These are phyloP conservation scores for Tokudaia muenninki DNA, from an alignment of 2,797 vertebrate genomes.

Conservation along the genomic window DNA sequence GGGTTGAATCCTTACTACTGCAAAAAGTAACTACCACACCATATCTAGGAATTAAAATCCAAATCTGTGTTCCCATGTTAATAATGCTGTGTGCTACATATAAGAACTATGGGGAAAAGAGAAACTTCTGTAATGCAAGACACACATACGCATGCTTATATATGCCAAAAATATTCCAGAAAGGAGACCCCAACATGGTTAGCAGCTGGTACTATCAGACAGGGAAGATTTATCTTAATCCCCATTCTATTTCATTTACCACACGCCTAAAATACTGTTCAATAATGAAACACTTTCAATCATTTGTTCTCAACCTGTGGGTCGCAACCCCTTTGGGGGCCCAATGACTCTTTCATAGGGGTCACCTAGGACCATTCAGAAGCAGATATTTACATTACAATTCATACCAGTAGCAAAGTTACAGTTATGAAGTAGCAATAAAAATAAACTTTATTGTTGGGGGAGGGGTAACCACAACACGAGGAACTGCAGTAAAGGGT, in stretches of 20 bases:
- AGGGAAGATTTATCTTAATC: not conserved
- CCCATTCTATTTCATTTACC: slow-evolving; percentile 31
- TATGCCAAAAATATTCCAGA: slow-evolving; percentile 43
- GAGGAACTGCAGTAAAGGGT: not conserved
- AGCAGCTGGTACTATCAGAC: not conserved
- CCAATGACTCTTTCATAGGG: not conserved
- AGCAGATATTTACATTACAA: not conserved
- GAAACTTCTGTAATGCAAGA: not conserved
- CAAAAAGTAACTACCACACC: not conserved
- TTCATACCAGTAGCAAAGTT: not conserved
- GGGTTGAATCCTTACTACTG: not conserved
- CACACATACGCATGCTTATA: not conserved
- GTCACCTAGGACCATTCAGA: not conserved
- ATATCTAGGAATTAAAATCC: not conserved
- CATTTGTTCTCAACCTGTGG: not conserved
- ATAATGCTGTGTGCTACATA: not conserved
- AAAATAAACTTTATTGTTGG: not conserved
- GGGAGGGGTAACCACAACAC: not conserved
- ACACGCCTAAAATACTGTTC: not conserved
- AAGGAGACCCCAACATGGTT: not conserved
- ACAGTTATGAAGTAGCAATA: not conserved
- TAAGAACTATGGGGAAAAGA: not conserved
- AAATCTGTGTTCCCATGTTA: slow-evolving; percentile 18
- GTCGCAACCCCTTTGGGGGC: not conserved
- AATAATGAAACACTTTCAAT: slow-evolving; percentile 17